Percentiles rank a stretch among this genome's conserved stretches.
Evolutionary conservation across 1,140 invertebrate genomes (phyloP).

Genomic region (Saccostrea echinata): DNA sequence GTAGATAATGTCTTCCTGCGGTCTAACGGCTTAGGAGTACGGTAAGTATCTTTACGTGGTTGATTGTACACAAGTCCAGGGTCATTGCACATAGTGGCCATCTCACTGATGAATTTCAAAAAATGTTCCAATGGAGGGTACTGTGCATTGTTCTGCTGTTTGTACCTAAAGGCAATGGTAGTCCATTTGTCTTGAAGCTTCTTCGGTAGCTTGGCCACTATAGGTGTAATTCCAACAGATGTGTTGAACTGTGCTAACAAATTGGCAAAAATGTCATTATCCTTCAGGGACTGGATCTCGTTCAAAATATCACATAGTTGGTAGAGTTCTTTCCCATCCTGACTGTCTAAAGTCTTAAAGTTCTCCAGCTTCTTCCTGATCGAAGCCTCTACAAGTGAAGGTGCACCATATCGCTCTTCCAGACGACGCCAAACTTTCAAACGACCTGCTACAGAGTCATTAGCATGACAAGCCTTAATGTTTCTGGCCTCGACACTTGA

Average conservation of each 20-base stretch:
- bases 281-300: constrained; percentile 51
- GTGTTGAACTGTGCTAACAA: constrained; percentile 42
- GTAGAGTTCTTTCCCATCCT: background rate
- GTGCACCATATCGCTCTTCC: too few species aligned
- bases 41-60: background rate
- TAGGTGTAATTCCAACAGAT: constrained; percentile 29
- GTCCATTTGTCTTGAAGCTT: constrained; percentile 57
- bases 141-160: constrained; percentile 7
- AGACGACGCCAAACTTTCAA: too few species aligned
- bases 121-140: constrained; percentile 48
- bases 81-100: background rate
- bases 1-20: too few species aligned
- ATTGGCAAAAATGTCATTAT: constrained; percentile 22
- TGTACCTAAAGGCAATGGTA: constrained; percentile 33
- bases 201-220: constrained; percentile 45
- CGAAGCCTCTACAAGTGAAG: too few species aligned
- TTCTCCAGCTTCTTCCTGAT: too few species aligned
- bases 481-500: background rate
- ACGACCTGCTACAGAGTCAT: too few species aligned
- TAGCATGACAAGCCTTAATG: too few species aligned
- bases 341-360: too few species aligned
- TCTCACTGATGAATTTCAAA: constrained; percentile 27
- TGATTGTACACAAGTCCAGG: background rate
- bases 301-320: constrained; percentile 48
- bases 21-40: too few species aligned